Percentiles rank a stretch among this genome's conserved stretches.
Conservation (phyloP, 2,888 invertebrate genomes). For the Steinernema carpocapsae region DNA sequence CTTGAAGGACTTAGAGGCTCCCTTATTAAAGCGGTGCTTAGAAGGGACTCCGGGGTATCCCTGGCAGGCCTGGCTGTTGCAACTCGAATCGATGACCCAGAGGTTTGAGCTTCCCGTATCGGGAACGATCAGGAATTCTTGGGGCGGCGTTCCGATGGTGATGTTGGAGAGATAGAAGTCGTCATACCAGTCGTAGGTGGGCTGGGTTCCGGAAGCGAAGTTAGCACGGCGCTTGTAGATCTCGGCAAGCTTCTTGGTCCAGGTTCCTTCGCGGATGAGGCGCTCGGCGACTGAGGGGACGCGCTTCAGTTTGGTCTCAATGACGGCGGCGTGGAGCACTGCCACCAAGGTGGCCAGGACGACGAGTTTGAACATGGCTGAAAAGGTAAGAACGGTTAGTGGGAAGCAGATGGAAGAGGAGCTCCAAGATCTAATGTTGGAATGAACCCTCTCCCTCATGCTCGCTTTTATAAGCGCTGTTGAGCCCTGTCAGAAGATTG, state of each 20-base stretch:
- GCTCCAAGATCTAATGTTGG: no score
- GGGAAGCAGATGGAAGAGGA: no score
- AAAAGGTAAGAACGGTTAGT: no score
- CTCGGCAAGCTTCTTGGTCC: constrained; percentile 1
- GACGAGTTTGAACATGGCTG: constrained; percentile 16
- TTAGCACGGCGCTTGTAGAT: not conserved
- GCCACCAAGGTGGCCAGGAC: constrained; percentile 2
- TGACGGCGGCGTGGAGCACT: constrained; percentile 27
- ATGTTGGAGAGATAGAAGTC: constrained; percentile 38
- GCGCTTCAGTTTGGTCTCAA: constrained; percentile 4
- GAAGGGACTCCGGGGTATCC: constrained; percentile 49
- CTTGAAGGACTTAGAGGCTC: constrained; percentile 54
- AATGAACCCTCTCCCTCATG: no score
- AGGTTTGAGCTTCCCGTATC: constrained; percentile 61
- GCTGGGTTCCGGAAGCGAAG: constrained; percentile 36
- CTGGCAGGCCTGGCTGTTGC: constrained; percentile 56
- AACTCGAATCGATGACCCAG: constrained; percentile 61
- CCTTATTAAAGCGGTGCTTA: constrained; percentile 58
- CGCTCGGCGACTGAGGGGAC: not conserved
- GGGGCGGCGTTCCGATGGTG: constrained; percentile 40
- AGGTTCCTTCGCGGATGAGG: not conserved
- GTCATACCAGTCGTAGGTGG: constrained; percentile 35
- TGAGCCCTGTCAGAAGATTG: no score
- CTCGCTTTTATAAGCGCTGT: no score
- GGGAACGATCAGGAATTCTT: constrained; percentile 23